phyloP scores from a whole-genome alignment of 23 tunicate genomes.

The Halocynthia aurantium region DNA sequence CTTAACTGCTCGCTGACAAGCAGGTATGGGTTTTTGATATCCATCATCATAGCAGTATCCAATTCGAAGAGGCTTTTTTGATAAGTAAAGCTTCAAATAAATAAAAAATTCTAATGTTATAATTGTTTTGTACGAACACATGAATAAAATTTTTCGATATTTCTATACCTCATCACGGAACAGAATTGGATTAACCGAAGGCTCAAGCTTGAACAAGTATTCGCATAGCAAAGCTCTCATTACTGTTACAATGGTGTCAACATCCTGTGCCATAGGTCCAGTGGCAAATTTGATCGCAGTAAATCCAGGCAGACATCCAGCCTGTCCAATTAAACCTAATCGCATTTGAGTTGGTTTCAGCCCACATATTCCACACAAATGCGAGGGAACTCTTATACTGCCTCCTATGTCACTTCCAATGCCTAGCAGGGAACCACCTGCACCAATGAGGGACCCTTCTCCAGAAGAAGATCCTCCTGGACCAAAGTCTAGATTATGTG shows the following conservation, averaged over 20 bases:
- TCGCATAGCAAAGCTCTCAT: slow-evolving; percentile 1
- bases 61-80: slow-evolving; percentile 29
- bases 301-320: neutral
- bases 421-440: neutral
- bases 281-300: neutral
- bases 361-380: slow-evolving; percentile 5
- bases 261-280: neutral
- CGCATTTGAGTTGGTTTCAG: neutral
- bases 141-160: too few species aligned
- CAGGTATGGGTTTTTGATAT: slow-evolving; percentile 56
- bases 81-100: slow-evolving; percentile 14
- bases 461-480: slow-evolving; percentile 1
- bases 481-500: slow-evolving; percentile 4
- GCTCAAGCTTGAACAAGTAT: neutral
- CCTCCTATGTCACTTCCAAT: neutral
- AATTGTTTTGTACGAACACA: too few species aligned
- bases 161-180: neutral
- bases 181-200: neutral
- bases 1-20: slow-evolving; percentile 35
- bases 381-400: neutral
- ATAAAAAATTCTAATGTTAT: neutral
- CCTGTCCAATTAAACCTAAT: neutral
- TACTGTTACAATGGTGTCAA: slow-evolving; percentile 4
- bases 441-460: slow-evolving; percentile 1
- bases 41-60: slow-evolving; percentile 66